These are phyloP conservation scores for Syngnathoides biaculeatus DNA, from an alignment of 2,113 vertebrate species.

Conservation along the genomic window DNA sequence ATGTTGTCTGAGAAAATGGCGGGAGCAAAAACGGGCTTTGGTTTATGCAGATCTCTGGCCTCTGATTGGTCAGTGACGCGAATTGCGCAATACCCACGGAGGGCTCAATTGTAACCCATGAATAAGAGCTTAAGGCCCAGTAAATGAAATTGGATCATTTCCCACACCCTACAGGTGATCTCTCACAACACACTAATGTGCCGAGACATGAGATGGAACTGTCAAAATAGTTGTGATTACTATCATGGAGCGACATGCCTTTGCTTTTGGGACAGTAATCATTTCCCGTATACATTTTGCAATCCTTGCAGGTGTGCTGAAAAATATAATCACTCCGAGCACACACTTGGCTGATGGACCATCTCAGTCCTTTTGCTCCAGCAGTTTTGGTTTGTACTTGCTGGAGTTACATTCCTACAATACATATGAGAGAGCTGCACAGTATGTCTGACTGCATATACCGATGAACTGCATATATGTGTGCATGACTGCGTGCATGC, in stretches of 20 bases:
- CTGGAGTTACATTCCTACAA: neutral
- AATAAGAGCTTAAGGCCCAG: too few relatives aligned
- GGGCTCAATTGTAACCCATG: too few relatives aligned
- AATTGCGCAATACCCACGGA: too few relatives aligned
- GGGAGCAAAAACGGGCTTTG: too few relatives aligned
- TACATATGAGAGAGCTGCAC: constrained; percentile 6
- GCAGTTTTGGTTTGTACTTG: neutral
- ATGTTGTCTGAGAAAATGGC: too few relatives aligned
- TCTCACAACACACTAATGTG: neutral
- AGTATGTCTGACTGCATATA: constrained; percentile 13
- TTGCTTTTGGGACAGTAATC: neutral
- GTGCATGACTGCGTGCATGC: neutral
- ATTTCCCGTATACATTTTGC: neutral
- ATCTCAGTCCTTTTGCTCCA: constrained; percentile 1
- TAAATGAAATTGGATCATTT: too few relatives aligned
- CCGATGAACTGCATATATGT: constrained; percentile 7
- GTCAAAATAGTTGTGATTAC: neutral
- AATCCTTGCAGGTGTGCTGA: neutral
- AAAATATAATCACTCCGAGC: constrained; percentile 14
- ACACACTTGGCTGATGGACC: constrained; percentile 2
- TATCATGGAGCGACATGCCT: neutral
- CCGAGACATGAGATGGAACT: neutral
- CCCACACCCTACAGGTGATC: too few relatives aligned
- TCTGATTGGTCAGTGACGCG: too few relatives aligned
- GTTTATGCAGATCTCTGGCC: too few relatives aligned